Base-by-base conservation (phyloP, 1,140 invertebrate genomes). In the Drosophila leontia region DNA sequence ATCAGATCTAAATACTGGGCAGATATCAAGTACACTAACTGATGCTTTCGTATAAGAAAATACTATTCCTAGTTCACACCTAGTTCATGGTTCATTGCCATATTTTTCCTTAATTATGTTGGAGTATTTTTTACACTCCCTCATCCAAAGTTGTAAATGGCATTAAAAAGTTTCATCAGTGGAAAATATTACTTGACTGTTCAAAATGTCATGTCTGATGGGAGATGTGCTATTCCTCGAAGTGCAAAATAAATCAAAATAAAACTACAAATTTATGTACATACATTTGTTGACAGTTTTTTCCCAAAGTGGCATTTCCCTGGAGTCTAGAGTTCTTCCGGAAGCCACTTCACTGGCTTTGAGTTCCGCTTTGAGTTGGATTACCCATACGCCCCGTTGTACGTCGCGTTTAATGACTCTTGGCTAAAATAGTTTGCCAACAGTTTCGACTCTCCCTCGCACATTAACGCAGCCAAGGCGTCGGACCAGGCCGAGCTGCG, bases 401-500 rank as follows among this genome's bases (percentile, higher is more conserved):
- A 70, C 56, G 63, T 60, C 69, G 45, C 70, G 50, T 84, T 87
- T 88, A 87, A 83, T 88, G 80, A 83, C 67, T 84, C 77, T 84
- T 83, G 64, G 77, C 77, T 13, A 75, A 83, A 80, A 82, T 87
- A 88, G 86, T 87, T 88, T 67, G 64, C 39, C 55, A 88, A 78
- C 86, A 77, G 76, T 75, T 88, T 51, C 61, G 76, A 50, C 23
- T 23, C 37, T 60, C 35, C 23, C 32, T 32, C 34, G 55, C 75
- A 80, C 76, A 84, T 84, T 80, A 75, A 63, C 47, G 42, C 57
- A 48, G 78, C 75, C 59, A 51, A 60, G 48, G 56, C 50, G 35
- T 39, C 32, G 53, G 50, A 32, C 60, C 34, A 26, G 60, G 75
- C 51, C 63, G 47, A 51, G 50, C 68, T 75, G 63, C 55, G 68